Conservation (phyloP, 1,140 invertebrate genomes). For the Bombus waltoni region DNA sequence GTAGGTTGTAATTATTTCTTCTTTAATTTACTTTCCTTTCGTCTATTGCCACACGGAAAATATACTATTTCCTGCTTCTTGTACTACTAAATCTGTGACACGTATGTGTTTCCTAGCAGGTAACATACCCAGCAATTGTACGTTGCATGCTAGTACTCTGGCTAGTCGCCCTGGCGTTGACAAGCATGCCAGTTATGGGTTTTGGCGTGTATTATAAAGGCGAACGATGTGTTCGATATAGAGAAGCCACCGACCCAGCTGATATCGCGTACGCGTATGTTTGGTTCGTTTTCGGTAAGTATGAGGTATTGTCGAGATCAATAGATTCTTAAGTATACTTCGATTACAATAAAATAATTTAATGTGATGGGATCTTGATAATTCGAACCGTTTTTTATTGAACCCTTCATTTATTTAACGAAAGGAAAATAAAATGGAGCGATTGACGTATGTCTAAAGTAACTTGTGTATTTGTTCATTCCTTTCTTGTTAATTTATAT, state of each 20-base stretch:
- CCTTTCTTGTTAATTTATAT: no score
- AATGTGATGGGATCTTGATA: neutral
- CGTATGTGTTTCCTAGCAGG: constrained; percentile 84
- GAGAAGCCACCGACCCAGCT: constrained; percentile 85
- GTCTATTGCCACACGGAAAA: neutral
- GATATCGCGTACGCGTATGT: constrained; percentile 91
- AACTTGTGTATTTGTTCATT: no score
- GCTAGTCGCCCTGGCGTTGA: constrained; percentile 87
- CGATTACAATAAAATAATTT: neutral
- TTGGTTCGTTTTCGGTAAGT: constrained; percentile 90
- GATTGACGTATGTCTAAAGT: no score
- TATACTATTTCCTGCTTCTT: neutral
- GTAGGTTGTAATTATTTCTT: neutral
- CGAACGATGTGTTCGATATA: constrained; percentile 87
- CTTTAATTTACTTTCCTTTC: neutral
- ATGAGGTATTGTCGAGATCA: neutral
- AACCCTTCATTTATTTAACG: neutral
- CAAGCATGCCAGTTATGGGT: constrained; percentile 89
- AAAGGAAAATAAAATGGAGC: neutral
- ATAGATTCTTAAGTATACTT: neutral
- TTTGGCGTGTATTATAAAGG: constrained; percentile 90
- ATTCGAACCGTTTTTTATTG: neutral
- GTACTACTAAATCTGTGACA: constrained; percentile 50
- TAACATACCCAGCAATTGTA: constrained; percentile 90
- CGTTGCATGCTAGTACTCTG: constrained; percentile 88